Evolutionary conservation across 2,888 invertebrate genomes (phyloP).

Genomic region (Drosophila silvestris): DNA sequence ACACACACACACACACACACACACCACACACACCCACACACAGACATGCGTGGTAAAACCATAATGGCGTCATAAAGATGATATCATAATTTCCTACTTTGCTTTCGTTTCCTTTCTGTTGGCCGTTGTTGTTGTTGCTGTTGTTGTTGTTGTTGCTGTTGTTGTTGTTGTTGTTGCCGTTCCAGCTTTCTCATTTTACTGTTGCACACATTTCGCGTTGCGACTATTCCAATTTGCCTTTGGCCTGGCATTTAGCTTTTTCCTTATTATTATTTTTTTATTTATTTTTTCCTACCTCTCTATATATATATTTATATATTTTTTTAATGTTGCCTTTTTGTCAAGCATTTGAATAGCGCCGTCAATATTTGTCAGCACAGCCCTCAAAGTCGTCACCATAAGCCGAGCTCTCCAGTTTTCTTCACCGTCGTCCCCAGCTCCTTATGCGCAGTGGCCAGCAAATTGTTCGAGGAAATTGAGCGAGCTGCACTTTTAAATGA

Average conservation of each 20-base stretch:
- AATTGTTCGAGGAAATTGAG: slow-evolving; percentile 75
- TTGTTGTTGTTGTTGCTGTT: slow-evolving; percentile 34
- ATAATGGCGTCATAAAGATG: slow-evolving; percentile 78
- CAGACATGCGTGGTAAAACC: slow-evolving; percentile 41
- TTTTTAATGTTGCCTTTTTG: slow-evolving; percentile 35
- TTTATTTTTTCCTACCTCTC: slow-evolving; percentile 2
- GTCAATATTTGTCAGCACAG: slow-evolving; percentile 68
- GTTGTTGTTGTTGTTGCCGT: slow-evolving; percentile 36
- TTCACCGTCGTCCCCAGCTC: not conserved
- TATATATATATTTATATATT: not conserved
- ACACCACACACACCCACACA: slow-evolving; percentile 20
- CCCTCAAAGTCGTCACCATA: slow-evolving; percentile 38
- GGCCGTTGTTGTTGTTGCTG: slow-evolving; percentile 35
- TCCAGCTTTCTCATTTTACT: slow-evolving; percentile 41
- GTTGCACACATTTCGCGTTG: slow-evolving; percentile 52
- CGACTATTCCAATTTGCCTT: slow-evolving; percentile 51
- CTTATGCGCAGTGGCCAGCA: slow-evolving; percentile 58
- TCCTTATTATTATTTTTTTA: slow-evolving; percentile 41
- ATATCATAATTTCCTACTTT: slow-evolving; percentile 78
- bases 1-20: slow-evolving; percentile 21
- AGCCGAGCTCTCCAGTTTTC: slow-evolving; percentile 19
- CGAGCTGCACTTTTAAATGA: slow-evolving; percentile 65
- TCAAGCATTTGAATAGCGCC: slow-evolving; percentile 63
- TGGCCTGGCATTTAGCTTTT: slow-evolving; percentile 37
- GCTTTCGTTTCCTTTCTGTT: slow-evolving; percentile 46